These are phyloP conservation scores for Rhimphoctona megacephalus DNA, from an alignment of 2,888 invertebrate species.

Conservation along the genomic window DNA sequence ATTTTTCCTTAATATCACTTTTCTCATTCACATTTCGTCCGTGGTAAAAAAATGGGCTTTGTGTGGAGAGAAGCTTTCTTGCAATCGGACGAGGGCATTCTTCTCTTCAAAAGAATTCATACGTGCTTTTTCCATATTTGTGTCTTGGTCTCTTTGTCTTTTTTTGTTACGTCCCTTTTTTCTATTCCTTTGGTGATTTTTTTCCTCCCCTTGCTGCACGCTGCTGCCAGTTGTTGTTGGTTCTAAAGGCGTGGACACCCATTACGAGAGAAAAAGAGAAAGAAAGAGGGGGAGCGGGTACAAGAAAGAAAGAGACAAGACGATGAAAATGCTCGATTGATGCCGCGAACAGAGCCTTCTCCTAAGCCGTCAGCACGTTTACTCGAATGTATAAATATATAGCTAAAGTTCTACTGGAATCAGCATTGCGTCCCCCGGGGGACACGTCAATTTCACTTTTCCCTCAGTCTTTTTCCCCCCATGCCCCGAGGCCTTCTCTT, in stretches of 20 bases:
- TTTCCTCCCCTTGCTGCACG: conserved; percentile 27
- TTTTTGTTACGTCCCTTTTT: conserved; percentile 8
- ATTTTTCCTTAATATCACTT: conserved; percentile 1
- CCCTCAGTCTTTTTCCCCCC: conserved; percentile 24
- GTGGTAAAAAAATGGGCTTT: conserved; percentile 6
- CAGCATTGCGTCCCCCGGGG: conserved; percentile 43
- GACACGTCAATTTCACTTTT: conserved; percentile 61
- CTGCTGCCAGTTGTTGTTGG: conserved; percentile 25
- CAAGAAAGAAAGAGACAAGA: conserved; percentile 12
- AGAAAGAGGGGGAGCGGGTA: not conserved
- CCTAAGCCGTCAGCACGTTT: conserved; percentile 22
- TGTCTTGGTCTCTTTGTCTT: conserved; percentile 27
- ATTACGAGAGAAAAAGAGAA: conserved; percentile 16
- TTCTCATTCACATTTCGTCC: not conserved
- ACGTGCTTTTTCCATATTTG: conserved; percentile 44
- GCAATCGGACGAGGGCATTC: not conserved
- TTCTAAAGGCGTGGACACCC: conserved; percentile 41
- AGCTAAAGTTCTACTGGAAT: conserved; percentile 41
- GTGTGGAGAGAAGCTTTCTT: conserved; percentile 10
- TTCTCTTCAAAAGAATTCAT: conserved; percentile 44
- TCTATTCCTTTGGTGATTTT: conserved; percentile 26
- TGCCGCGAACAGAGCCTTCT: conserved; percentile 55
- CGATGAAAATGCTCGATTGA: conserved; percentile 60
- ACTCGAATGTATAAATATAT: not conserved
- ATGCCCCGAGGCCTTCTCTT: not conserved